A percentile compares a stretch with the other conserved stretches of the same genome.
These are phyloP conservation scores for Clarias pachynema DNA, from an alignment of 2,797 vertebrate species.

Conservation along the genomic window DNA sequence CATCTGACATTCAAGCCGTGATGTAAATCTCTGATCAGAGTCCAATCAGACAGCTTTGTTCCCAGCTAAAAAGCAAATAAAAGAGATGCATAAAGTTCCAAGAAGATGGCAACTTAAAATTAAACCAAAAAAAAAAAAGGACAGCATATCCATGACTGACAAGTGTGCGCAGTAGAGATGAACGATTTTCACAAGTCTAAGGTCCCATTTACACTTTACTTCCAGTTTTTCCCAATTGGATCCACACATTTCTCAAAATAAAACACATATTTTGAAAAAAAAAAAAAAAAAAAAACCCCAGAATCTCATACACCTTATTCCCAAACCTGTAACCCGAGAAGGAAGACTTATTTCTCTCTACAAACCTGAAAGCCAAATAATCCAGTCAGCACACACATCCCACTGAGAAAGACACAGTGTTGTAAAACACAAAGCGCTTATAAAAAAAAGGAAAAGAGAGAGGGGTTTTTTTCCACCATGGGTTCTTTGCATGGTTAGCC, in stretches of 20 bases:
- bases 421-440: neutral
- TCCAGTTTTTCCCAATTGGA: constrained; percentile 29
- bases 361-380: neutral
- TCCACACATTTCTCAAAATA: constrained; percentile 2
- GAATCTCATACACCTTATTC: neutral
- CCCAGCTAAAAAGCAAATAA: neutral
- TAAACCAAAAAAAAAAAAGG: too few species aligned
- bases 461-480: neutral
- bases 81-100: too few species aligned
- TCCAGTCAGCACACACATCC: constrained; percentile 5
- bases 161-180: constrained; percentile 7
- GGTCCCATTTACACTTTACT: constrained; percentile 20
- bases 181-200: constrained; percentile 19
- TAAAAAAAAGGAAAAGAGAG: neutral
- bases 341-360: neutral
- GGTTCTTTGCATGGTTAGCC: constrained; percentile 5
- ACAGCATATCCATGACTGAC: neutral
- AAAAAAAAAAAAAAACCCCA: neutral
- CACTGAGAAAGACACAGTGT: neutral
- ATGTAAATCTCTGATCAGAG: neutral
- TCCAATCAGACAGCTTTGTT: neutral
- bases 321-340: constrained; percentile 9
- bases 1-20: neutral
- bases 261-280: neutral
- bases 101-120: neutral